Conservation (phyloP, 2,113 vertebrate species). For the Thomomys bottae region DNA sequence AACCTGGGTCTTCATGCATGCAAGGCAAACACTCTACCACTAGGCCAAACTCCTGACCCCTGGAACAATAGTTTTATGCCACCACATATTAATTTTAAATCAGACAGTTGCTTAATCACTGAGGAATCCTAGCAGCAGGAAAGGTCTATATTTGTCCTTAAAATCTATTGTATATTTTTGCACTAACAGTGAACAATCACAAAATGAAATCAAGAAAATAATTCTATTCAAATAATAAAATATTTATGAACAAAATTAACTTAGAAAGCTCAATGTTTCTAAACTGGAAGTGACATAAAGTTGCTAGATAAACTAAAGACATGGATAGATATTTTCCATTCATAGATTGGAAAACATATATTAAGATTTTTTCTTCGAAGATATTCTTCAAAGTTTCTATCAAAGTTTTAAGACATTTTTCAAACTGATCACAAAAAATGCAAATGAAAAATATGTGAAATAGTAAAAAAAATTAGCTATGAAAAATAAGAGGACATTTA, state of each 20-base stretch:
- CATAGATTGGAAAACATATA: not conserved
- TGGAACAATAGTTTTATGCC: no score
- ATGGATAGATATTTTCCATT: not conserved
- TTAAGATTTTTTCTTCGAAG: not conserved
- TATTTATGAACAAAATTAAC: conserved; percentile 34
- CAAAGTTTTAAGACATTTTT: conserved; percentile 27
- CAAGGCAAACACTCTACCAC: no score
- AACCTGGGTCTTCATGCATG: no score
- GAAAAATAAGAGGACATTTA: no score
- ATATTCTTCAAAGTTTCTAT: not conserved
- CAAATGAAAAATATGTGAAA: conserved; percentile 6
- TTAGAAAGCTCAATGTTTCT: not conserved
- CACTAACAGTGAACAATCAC: not conserved
- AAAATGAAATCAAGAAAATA: not conserved
- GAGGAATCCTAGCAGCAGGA: not conserved
- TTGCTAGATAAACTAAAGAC: not conserved
- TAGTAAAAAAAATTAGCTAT: not conserved
- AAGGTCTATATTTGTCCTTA: not conserved
- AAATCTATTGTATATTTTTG: not conserved
- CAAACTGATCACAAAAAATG: not conserved
- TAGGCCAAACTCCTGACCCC: no score
- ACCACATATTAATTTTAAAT: not conserved
- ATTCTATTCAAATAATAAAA: not conserved
- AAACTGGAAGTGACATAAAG: not conserved
- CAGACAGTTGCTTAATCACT: not conserved